Percentiles rank a stretch among this genome's conserved stretches.
Evolutionary conservation across 1,140 invertebrate genomes (phyloP).

Genomic region (Papilio xuthus): DNA sequence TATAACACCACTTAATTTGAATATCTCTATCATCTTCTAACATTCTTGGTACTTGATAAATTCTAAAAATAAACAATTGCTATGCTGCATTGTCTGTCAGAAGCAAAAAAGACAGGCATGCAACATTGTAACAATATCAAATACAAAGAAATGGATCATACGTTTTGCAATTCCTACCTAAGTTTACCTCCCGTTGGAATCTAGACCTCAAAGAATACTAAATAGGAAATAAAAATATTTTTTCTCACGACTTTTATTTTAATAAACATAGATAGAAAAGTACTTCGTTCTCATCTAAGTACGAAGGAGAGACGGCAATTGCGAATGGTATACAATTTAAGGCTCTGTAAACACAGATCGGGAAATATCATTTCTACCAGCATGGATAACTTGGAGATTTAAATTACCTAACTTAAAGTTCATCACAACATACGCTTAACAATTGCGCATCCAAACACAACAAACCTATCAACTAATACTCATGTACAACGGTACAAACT

Average conservation of each 20-base stretch:
- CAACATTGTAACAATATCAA: constrained; percentile 18
- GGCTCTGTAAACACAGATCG: too few relatives aligned
- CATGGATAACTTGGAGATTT: not conserved
- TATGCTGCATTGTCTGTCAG: not conserved
- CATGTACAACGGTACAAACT: constrained; percentile 7
- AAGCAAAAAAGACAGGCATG: constrained; percentile 4
- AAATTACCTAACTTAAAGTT: not conserved
- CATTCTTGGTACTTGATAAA: not conserved
- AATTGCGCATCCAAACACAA: not conserved
- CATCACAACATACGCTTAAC: not conserved
- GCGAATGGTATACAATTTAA: too few relatives aligned
- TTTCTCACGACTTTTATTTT: too few relatives aligned
- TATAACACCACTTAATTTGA: not conserved
- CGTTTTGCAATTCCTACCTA: not conserved
- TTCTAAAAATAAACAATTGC: not conserved
- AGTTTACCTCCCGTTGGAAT: not conserved
- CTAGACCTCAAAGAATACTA: too few relatives aligned
- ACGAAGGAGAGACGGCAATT: too few relatives aligned
- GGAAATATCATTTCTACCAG: too few relatives aligned
- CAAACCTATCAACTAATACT: not conserved
- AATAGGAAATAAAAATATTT: too few relatives aligned
- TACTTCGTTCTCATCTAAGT: too few relatives aligned
- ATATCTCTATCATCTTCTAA: not conserved
- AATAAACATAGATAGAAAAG: too few relatives aligned
- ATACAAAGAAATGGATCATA: not conserved